phyloP scores from a whole-genome alignment of 2,888 invertebrate genomes.

The Cryptocephalus primarius region DNA sequence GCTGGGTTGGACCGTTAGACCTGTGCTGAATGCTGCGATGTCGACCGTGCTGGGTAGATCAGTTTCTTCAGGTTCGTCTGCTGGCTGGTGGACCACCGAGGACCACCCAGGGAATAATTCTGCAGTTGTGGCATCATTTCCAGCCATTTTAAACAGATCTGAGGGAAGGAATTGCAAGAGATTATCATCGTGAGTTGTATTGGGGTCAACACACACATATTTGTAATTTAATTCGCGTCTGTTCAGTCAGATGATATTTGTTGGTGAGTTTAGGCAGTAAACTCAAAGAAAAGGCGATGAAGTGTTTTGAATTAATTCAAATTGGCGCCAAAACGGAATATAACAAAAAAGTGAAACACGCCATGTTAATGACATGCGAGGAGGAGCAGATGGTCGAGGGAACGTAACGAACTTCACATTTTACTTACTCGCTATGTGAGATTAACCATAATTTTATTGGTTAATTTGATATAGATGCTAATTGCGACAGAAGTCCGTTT shows the following conservation, averaged over 20 bases:
- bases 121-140: conserved; percentile 35
- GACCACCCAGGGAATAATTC: conserved; percentile 42
- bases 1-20: conserved; percentile 28
- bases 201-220: neutral
- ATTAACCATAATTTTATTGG: conserved; percentile 1
- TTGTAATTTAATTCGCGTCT: no score
- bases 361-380: conserved; percentile 13
- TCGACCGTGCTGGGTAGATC: conserved; percentile 55
- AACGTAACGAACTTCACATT: no score
- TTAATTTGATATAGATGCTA: neutral
- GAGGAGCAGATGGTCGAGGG: no score
- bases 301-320: conserved; percentile 9
- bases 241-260: no score
- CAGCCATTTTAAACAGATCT: conserved; percentile 29
- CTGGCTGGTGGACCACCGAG: conserved; percentile 46
- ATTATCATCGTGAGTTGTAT: neutral
- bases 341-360: conserved; percentile 13
- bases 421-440: conserved; percentile 6
- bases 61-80: conserved; percentile 51
- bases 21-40: conserved; percentile 52
- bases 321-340: conserved; percentile 28
- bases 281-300: no score
- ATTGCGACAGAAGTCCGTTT: conserved; percentile 25
- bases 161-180: conserved; percentile 1
- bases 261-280: no score